These are phyloP conservation scores for Drosophila dunni DNA, from an alignment of 1,140 invertebrate species.

Conservation along the genomic window DNA sequence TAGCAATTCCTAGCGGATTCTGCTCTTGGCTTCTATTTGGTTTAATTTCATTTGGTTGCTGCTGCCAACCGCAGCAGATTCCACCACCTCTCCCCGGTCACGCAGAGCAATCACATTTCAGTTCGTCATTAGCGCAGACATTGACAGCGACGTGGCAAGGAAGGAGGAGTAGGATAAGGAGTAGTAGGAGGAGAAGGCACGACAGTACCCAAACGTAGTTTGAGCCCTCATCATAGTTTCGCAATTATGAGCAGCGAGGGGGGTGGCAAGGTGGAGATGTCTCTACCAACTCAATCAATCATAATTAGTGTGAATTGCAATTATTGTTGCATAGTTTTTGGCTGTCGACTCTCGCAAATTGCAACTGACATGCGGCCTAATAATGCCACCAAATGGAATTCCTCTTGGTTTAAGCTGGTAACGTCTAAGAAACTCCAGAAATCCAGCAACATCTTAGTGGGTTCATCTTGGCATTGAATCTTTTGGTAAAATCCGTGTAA, in stretches of 20 bases:
- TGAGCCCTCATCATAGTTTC: slow-evolving; percentile 62
- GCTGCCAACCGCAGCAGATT: slow-evolving; percentile 53
- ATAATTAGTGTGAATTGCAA: slow-evolving; percentile 81
- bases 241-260: slow-evolving; percentile 50
- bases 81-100: background rate
- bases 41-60: slow-evolving; percentile 71
- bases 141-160: slow-evolving; percentile 59
- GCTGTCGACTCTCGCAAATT: slow-evolving; percentile 32
- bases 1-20: slow-evolving; percentile 64
- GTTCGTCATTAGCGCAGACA: slow-evolving; percentile 79
- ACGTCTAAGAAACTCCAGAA: background rate
- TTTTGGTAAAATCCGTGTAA: too few relatives aligned
- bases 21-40: slow-evolving; percentile 26
- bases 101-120: slow-evolving; percentile 62
- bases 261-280: background rate
- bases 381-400: slow-evolving; percentile 27
- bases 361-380: slow-evolving; percentile 64
- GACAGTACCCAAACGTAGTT: background rate
- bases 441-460: too few relatives aligned
- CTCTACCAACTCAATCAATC: slow-evolving; percentile 65
- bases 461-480: too few relatives aligned
- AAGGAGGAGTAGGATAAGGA: background rate
- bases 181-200: background rate
- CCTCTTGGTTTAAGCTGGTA: background rate
- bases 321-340: slow-evolving; percentile 75